Base-by-base conservation (phyloP, 2,888 invertebrate genomes). In the Aporophyla lueneburgensis region DNA sequence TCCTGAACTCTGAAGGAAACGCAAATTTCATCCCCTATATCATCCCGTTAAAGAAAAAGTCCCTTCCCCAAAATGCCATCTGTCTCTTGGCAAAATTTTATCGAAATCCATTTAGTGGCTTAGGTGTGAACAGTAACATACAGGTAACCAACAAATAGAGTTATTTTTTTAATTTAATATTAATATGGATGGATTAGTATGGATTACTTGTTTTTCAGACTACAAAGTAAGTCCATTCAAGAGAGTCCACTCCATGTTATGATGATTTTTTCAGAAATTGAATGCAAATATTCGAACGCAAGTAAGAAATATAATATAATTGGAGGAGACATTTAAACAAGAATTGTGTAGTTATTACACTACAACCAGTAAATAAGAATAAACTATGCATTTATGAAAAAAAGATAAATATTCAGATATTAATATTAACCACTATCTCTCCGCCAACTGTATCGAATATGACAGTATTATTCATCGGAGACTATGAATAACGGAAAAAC, bases 381-480 rank as follows among this genome's bases (percentile, higher is more conserved):
- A 9, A 43, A 59, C 4, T 19, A 9, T 27, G 19, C 0, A 58
- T 58, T 27, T 9, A 46, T 46, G 43, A 58, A 9, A 53, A 27
- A 27, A 19, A 27, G 1, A 33, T 0, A 27, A 19, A 9, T n/a
- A 46, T 9, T 12, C 21, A 21, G 21, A 27, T 66, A 27, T 27
- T 27, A 46, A 46, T 46, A 27, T 66, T 21, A 9, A 14, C 7
- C 1, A 27, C n/a, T 51, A 33, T 53, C 27, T 70, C 12, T 53
- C 43, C 12, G 5, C 7, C 5, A 54, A n/a, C 54, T 19, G n/a
- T 21, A 19, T 14, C 14, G 7, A 65, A 51, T 27, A 16, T 62
- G 27, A 56, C 19, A 77, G 49, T 70, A 78, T 51, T 56, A 56
- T 58, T 43, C 71, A 51, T 51, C 43, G 0, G 71, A 71, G 62